Base-by-base conservation (phyloP, 2,797 vertebrate species). In the Babyrousa celebensis region DNA sequence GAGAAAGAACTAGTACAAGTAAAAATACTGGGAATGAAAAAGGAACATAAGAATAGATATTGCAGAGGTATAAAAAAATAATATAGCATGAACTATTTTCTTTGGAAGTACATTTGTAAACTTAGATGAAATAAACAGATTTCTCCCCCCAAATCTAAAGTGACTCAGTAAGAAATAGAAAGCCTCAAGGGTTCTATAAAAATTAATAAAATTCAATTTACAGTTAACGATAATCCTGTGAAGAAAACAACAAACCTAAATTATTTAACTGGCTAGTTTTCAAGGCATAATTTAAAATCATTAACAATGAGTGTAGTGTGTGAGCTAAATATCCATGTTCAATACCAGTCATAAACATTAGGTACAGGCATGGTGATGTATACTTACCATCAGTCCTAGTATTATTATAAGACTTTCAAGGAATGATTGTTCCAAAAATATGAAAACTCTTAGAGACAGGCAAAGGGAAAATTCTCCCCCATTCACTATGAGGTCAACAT, bases 221-320 rank as follows among this genome's bases (percentile, higher is more conserved):
- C 80, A 29, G 9, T 82, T 87, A 67, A n/a, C 15, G 89, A 48
- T 65, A 86, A 79, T 68, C 43, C 54, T 58, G 10, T 25, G 56
- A 95, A 65, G 43, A n/a, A 77, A 80, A 63, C 48, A 74, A 43
- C 32, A 89, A 56, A 2, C 15, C 9, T 43, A 43, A 60, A 65
- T 94, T 60, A 93, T 74, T 82, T 92, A 85, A 27, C 3, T 40
- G 27, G 72, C 17, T 82, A 72, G n/a, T 82, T 91, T 80, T 83
- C 62, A 79, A 83, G 65, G 14, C 5, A 5, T 67, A 75, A 93
- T 88, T 93, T 82, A 54, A 65, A 88, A 74, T 72, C 78, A 70
- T 89, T 93, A 85, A 86, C 52, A 72, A 62, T 72, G 56, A 91
- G 1, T 52, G 12, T 15, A 63, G 40, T 32, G 7, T 65, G 43